A percentile compares a stretch with the other conserved stretches of the same genome.
Conservation (phyloP, 2,888 invertebrate genomes). For the Amphipyra tragopoginis region DNA sequence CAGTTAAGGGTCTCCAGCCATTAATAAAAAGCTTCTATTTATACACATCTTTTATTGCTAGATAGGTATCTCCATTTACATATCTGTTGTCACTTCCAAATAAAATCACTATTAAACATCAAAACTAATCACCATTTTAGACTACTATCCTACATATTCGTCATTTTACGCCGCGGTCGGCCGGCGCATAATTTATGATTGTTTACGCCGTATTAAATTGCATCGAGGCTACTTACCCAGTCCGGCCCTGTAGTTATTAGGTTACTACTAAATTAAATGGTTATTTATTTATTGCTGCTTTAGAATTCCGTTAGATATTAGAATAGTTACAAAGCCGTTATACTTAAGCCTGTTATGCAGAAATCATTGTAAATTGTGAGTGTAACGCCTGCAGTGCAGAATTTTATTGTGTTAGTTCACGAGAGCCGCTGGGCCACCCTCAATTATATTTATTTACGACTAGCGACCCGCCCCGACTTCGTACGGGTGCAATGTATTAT, state of each 20-base stretch:
- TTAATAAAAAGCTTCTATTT: too few species aligned
- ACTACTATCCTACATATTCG: slow-evolving; percentile 20
- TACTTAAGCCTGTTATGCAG: too few species aligned
- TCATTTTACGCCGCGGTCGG: slow-evolving; percentile 10
- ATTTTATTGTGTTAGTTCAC: too few species aligned
- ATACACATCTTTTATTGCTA: too few species aligned
- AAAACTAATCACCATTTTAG: slow-evolving; percentile 13
- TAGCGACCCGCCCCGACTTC: too few species aligned
- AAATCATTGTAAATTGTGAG: too few species aligned
- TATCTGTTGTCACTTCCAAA: slow-evolving; percentile 1
- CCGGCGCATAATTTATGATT: slow-evolving; percentile 63
- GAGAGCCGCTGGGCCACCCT: too few species aligned
- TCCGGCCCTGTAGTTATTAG: slow-evolving; percentile 41
- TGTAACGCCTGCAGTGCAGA: too few species aligned
- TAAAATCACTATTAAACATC: slow-evolving; percentile 10
- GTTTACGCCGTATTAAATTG: slow-evolving; percentile 59
- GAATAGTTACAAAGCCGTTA: slow-evolving; percentile 1
- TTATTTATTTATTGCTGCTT: slow-evolving; percentile 39
- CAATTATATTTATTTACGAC: too few species aligned
- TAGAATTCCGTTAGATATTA: slow-evolving; percentile 23
- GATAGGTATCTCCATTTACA: too few species aligned
- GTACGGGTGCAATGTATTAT: too few species aligned
- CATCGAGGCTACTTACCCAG: slow-evolving; percentile 44
- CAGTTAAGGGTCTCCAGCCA: too few species aligned
- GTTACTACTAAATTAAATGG: slow-evolving; percentile 48